Percentiles rank a stretch among this genome's conserved stretches.
These are phyloP conservation scores for Ictalurus furcatus DNA, from an alignment of 2,113 vertebrate species.

Conservation along the genomic window DNA sequence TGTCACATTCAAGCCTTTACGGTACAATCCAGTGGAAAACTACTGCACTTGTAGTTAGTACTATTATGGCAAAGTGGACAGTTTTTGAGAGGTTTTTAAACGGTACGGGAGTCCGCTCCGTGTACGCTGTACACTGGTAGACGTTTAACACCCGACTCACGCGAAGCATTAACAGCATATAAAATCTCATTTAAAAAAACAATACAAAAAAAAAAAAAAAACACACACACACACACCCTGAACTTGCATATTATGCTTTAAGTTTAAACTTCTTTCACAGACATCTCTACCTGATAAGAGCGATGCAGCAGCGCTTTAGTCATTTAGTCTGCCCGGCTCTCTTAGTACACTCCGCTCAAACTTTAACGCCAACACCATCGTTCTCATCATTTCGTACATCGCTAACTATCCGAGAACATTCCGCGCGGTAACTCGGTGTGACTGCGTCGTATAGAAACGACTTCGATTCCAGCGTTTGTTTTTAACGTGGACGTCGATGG, in stretches of 20 bases:
- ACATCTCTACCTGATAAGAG: not conserved
- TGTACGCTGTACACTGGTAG: not conserved
- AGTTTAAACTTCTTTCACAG: not conserved
- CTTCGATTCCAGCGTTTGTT: not conserved
- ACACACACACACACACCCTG: not conserved
- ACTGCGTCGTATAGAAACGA: not conserved
- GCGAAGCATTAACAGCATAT: not conserved
- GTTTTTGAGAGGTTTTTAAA: not conserved
- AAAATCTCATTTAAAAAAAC: too few relatives aligned
- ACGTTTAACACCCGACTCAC: not conserved
- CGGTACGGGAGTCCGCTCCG: not conserved
- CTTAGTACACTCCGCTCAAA: not conserved
- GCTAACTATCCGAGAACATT: not conserved
- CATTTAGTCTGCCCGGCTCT: not conserved
- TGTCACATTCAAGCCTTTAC: not conserved
- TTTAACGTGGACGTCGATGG: not conserved
- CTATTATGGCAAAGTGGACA: not conserved
- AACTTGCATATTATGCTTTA: not conserved
- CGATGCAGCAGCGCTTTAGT: not conserved
- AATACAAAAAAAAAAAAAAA: too few relatives aligned
- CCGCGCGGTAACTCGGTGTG: not conserved
- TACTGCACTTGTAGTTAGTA: not conserved
- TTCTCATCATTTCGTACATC: not conserved
- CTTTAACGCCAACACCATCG: not conserved
- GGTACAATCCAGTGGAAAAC: slow-evolving; percentile 13